These are phyloP conservation scores for Loxodonta africana DNA, from an alignment of 2,113 vertebrate genomes.

Conservation along the genomic window DNA sequence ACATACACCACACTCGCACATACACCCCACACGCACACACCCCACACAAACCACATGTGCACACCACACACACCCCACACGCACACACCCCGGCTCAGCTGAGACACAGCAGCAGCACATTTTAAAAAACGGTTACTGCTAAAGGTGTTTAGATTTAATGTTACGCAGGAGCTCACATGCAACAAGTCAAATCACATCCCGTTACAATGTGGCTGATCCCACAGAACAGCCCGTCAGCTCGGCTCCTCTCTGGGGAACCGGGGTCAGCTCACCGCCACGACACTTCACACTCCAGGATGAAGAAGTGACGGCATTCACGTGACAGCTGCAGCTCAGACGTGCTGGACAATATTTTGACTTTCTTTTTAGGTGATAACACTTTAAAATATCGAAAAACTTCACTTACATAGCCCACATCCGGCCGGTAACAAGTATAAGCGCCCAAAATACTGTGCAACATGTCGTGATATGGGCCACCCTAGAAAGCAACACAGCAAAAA, in stretches of 20 bases:
- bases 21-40: too few relatives aligned
- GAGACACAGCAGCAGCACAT: background rate
- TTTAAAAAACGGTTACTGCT: background rate
- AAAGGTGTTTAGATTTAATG: background rate
- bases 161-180: background rate
- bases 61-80: too few relatives aligned
- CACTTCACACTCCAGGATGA: background rate
- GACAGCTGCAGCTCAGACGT: background rate
- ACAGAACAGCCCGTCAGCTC: background rate
- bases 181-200: background rate
- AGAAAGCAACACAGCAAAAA: constrained; percentile 68
- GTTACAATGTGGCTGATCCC: rapidly evolving
- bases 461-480: constrained; percentile 97
- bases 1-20: too few relatives aligned
- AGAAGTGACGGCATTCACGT: background rate
- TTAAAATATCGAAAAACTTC: background rate
- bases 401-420: constrained; percentile 98
- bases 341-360: background rate
- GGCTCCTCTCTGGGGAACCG: background rate
- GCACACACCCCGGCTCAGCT: background rate
- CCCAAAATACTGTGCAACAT: constrained; percentile 96
- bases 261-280: background rate
- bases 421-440: constrained; percentile 97
- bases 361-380: background rate
- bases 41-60: too few relatives aligned